These are phyloP conservation scores for Saccopteryx leptura DNA, from an alignment of 2,113 vertebrate species.

Conservation along the genomic window DNA sequence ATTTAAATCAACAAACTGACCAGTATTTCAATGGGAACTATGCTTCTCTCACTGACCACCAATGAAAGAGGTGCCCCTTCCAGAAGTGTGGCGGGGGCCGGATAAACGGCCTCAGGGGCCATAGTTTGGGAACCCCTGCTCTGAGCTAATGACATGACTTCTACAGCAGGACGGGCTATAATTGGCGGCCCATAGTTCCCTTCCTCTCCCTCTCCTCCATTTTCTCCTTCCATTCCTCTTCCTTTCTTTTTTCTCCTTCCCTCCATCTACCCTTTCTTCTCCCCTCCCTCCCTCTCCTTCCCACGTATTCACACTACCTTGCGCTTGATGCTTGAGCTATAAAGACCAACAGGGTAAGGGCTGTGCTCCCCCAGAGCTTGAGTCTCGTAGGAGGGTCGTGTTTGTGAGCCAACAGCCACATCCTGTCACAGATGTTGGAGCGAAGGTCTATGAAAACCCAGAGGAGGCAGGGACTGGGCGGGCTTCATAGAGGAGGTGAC, in stretches of 20 bases:
- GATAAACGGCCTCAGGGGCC: too few relatives aligned
- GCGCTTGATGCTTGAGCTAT: background rate
- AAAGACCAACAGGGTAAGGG: background rate
- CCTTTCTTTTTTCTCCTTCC: background rate
- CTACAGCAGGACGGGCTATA: background rate
- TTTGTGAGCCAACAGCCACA: background rate
- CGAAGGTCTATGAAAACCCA: background rate
- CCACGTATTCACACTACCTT: background rate
- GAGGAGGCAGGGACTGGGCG: background rate
- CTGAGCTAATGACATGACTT: background rate
- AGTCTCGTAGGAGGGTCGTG: background rate
- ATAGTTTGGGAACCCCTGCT: too few relatives aligned
- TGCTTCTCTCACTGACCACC: too few relatives aligned
- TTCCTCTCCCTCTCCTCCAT: fast-evolving
- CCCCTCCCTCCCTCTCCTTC: background rate
- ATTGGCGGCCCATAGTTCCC: fast-evolving
- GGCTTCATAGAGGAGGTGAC: background rate
- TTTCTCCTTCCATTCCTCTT: too few relatives aligned
- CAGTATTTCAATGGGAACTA: too few relatives aligned
- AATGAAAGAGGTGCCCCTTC: too few relatives aligned
- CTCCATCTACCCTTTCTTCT: background rate
- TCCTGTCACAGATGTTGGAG: background rate
- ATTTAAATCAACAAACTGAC: too few relatives aligned
- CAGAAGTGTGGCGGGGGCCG: too few relatives aligned
- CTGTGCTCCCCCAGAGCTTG: background rate